Conservation (phyloP, 2,113 vertebrate genomes). For the Hypocryptadius cinnamomeus region DNA sequence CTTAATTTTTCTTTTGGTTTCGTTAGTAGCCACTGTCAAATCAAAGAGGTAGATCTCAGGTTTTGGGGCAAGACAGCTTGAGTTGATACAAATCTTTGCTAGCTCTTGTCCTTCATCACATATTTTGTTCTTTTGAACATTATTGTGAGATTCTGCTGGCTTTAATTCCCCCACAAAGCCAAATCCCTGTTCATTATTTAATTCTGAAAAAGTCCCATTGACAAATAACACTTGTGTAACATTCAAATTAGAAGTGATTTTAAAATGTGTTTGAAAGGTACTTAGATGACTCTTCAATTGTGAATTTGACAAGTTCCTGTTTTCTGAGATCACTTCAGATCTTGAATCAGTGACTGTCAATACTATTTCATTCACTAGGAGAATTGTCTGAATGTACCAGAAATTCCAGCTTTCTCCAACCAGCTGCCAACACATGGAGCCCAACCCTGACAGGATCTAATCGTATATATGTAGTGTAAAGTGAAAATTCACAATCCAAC, state of each 20-base stretch:
- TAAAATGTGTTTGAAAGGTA: neutral
- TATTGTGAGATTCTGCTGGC: neutral
- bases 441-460: neutral
- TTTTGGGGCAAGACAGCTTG: neutral
- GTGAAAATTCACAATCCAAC: neutral
- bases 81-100: neutral
- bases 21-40: neutral
- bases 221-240: neutral
- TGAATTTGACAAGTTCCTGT: neutral
- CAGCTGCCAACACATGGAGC: neutral
- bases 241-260: neutral
- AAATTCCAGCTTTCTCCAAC: neutral
- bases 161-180: neutral
- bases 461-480: fast-evolving
- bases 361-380: neutral
- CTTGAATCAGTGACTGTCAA: neutral
- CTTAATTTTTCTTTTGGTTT: neutral
- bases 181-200: neutral
- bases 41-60: neutral
- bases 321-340: neutral
- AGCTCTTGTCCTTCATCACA: neutral
- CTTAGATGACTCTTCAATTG: neutral
- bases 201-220: neutral
- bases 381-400: neutral
- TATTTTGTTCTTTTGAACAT: neutral